These are phyloP conservation scores for Eriosoma lanigerum DNA, from an alignment of 1,140 invertebrate genomes.

Conservation along the genomic window DNA sequence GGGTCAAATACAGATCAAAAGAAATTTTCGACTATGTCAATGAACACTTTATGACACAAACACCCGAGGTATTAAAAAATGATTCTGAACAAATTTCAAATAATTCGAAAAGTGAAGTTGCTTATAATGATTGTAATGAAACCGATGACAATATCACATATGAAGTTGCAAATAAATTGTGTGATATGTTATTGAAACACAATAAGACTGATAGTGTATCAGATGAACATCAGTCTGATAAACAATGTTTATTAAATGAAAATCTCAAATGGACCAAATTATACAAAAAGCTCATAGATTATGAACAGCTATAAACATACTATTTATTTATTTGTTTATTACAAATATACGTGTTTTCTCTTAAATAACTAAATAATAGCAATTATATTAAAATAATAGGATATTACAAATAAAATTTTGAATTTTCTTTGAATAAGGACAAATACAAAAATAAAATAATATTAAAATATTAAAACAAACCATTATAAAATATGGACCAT, in stretches of 20 bases:
- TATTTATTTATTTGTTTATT: no score
- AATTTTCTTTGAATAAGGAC: no score
- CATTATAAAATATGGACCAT: no score
- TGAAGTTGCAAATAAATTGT: not conserved
- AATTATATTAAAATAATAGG: no score
- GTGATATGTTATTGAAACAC: not conserved
- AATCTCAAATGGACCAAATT: not conserved
- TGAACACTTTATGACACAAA: not conserved
- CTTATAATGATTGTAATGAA: not conserved
- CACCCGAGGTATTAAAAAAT: not conserved
- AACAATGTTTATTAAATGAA: not conserved
- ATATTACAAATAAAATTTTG: no score
- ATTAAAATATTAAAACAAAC: no score
- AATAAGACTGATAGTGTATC: not conserved
- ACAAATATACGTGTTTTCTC: no score
- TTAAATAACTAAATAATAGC: no score
- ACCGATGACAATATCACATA: not conserved
- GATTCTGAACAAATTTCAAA: not conserved
- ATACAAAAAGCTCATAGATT: not conserved
- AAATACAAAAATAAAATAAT: no score
- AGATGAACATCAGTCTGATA: no score
- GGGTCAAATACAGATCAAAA: slow-evolving; percentile 4
- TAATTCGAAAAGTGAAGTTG: no score
- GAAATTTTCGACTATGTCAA: not conserved
- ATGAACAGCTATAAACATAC: not conserved